Conservation (phyloP, 1,140 invertebrate genomes). For the Papilio xuthus region DNA sequence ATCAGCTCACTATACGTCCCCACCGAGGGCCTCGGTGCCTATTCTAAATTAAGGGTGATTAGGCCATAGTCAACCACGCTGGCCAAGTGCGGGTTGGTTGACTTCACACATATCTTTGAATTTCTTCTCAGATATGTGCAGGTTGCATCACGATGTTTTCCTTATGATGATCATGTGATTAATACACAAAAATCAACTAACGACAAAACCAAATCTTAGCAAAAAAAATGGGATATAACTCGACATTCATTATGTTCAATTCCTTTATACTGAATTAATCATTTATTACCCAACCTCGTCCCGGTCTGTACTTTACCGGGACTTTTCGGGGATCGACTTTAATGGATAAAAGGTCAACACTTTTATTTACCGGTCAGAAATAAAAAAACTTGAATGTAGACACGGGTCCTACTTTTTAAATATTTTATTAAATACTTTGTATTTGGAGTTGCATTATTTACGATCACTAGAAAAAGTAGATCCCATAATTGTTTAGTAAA, state of each 20-base stretch:
- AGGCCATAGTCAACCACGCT: no score
- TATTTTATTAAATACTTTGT: neutral
- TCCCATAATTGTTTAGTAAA: neutral
- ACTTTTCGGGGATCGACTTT: constrained; percentile 8
- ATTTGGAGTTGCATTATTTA: neutral
- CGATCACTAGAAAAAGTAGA: neutral
- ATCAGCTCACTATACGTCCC: no score
- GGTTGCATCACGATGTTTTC: no score
- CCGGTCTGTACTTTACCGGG: constrained; percentile 6
- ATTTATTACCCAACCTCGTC: neutral
- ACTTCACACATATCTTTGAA: no score
- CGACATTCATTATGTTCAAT: neutral
- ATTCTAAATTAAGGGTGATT: no score
- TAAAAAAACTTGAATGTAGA: neutral
- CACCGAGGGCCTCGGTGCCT: no score
- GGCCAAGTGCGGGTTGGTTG: no score
- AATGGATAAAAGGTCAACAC: constrained; percentile 10
- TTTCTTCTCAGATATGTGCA: no score
- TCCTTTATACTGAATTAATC: neutral
- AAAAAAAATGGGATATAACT: neutral
- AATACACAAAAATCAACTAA: no score
- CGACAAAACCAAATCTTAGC: no score
- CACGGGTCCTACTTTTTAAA: neutral
- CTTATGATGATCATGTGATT: no score
- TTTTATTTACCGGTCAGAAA: neutral